Percentiles rank a stretch among this genome's conserved stretches.
phyloP scores from a whole-genome alignment of 2,888 invertebrate species.

The Falcaria lacertinaria region DNA sequence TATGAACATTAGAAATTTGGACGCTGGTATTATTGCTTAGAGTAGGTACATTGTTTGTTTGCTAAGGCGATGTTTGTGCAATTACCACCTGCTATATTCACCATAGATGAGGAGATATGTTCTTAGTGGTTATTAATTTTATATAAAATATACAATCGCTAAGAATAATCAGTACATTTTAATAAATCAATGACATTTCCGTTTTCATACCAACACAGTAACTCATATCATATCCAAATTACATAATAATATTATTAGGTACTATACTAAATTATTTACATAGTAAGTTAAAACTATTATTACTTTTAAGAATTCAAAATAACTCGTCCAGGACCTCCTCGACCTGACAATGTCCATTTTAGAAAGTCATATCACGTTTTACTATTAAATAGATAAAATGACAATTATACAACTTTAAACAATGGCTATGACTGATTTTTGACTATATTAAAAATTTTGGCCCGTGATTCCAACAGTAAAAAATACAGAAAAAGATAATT shows the following conservation, averaged over 20 bases:
- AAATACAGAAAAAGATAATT: slow-evolving; percentile 35
- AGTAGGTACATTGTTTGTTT: slow-evolving; percentile 20
- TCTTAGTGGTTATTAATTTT: slow-evolving; percentile 52
- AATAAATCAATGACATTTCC: slow-evolving; percentile 63
- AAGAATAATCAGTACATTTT: slow-evolving; percentile 78
- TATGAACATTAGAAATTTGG: not conserved
- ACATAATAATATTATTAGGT: slow-evolving; percentile 34
- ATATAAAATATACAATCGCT: slow-evolving; percentile 66
- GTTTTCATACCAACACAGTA: slow-evolving; percentile 47
- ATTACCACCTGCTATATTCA: slow-evolving; percentile 20
- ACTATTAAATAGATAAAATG: slow-evolving; percentile 17
- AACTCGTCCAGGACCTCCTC: slow-evolving; percentile 24
- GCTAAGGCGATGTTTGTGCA: slow-evolving; percentile 23
- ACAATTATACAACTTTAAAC: slow-evolving; percentile 28
- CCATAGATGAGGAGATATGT: slow-evolving; percentile 72
- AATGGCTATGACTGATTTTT: slow-evolving; percentile 64
- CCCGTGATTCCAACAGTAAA: slow-evolving; percentile 65
- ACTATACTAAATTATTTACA: slow-evolving; percentile 32
- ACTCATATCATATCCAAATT: slow-evolving; percentile 43
- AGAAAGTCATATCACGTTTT: slow-evolving; percentile 21
- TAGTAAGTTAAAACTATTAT: slow-evolving; percentile 20
- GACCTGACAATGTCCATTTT: slow-evolving; percentile 16
- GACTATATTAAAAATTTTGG: slow-evolving; percentile 74
- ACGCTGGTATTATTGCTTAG: not conserved
- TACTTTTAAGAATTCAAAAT: slow-evolving; percentile 20